These are phyloP conservation scores for Penaeus japonicus DNA, from an alignment of 1,140 invertebrate genomes.

Conservation along the genomic window DNA sequence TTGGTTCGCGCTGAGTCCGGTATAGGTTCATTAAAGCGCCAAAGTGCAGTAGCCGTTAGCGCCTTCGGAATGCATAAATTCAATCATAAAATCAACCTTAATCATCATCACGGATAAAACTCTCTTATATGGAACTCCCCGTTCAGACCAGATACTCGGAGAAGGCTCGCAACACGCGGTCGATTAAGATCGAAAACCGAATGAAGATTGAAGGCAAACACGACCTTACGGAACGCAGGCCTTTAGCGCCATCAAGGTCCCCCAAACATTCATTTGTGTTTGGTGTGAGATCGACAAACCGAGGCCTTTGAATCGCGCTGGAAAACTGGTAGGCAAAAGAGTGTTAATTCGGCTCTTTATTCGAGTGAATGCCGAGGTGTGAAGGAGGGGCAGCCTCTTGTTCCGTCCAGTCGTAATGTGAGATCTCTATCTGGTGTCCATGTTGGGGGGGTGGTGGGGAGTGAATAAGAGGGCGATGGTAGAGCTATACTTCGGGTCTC, in stretches of 20 bases:
- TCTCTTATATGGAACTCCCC: background rate
- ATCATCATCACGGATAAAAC: background rate
- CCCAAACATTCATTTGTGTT: constrained; percentile 4
- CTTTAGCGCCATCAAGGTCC: background rate
- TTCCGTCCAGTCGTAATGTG: too few relatives aligned
- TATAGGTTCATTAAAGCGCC: too few relatives aligned
- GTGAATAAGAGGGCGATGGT: too few relatives aligned
- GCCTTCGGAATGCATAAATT: background rate
- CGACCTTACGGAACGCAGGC: background rate
- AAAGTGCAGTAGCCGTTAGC: too few relatives aligned
- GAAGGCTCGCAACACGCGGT: background rate
- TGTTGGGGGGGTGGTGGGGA: too few relatives aligned
- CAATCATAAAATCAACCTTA: background rate
- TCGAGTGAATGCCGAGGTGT: background rate
- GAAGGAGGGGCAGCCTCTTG: background rate
- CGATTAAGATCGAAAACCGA: background rate
- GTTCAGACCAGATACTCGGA: background rate
- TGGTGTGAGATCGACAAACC: constrained; percentile 9
- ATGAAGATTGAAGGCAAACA: background rate
- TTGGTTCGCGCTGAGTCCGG: too few relatives aligned
- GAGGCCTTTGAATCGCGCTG: background rate
- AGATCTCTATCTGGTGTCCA: too few relatives aligned
- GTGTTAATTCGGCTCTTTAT: background rate
- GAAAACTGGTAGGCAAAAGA: constrained; percentile 14
- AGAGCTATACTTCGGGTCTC: too few relatives aligned